phyloP scores from a whole-genome alignment of 2,113 vertebrate species.

The Scomber japonicus region DNA sequence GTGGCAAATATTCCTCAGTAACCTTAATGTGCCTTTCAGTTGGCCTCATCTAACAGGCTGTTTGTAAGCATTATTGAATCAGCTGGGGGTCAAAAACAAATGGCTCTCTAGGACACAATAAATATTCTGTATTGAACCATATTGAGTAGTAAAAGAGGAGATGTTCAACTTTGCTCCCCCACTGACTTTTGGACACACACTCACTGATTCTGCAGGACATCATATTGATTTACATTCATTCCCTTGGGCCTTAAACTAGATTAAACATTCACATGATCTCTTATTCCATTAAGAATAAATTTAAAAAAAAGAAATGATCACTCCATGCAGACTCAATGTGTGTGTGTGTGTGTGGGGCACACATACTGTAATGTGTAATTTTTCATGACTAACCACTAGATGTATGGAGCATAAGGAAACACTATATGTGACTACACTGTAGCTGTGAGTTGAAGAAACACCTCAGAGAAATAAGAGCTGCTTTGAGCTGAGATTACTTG shows the following conservation, averaged over 20 bases:
- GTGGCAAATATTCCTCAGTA: not conserved
- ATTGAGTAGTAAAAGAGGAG: slow-evolving; percentile 13
- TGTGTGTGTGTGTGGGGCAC: no score
- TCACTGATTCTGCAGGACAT: slow-evolving; percentile 1
- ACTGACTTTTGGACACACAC: slow-evolving; percentile 13
- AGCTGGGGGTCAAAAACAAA: slow-evolving; percentile 23
- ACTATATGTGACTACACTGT: no score
- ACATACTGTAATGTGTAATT: no score
- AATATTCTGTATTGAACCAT: slow-evolving; percentile 16
- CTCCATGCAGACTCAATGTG: no score
- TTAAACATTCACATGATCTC: not conserved
- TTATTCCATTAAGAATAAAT: not conserved
- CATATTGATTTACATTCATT: not conserved
- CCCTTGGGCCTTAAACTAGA: not conserved
- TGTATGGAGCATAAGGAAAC: no score
- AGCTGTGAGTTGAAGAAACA: no score
- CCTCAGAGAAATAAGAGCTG: no score
- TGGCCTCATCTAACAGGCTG: not conserved
- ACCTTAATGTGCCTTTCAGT: not conserved
- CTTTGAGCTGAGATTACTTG: no score
- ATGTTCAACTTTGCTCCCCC: not conserved
- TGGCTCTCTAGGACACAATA: slow-evolving; percentile 20
- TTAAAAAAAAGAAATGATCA: no score
- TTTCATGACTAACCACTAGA: no score
- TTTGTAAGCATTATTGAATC: not conserved